Evolutionary conservation across 2,797 vertebrate species (phyloP).

Genomic region (Xiphorhynchus erythropygius): DNA sequence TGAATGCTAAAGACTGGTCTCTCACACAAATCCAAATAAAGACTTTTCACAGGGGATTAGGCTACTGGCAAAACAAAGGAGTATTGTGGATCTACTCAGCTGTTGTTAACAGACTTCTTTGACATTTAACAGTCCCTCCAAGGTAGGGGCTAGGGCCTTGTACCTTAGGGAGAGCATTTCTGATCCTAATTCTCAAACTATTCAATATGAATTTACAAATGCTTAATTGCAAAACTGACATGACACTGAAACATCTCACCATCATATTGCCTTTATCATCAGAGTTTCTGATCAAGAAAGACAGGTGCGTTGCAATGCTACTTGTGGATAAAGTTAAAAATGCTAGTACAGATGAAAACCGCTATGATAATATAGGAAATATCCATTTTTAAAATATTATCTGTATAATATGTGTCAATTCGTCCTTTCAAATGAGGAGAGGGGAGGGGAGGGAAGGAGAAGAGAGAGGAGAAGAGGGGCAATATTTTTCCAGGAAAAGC

Average conservation of each 20-base stretch:
- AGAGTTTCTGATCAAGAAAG: background rate
- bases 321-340: background rate
- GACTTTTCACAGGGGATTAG: constrained; percentile 14
- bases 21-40: background rate
- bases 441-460: background rate
- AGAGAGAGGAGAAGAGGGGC: too few species aligned
- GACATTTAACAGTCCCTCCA: background rate
- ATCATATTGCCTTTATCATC: background rate
- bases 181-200: background rate
- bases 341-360: background rate
- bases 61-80: background rate
- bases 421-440: background rate
- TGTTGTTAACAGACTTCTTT: background rate
- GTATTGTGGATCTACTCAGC: background rate
- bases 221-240: background rate
- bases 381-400: background rate
- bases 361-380: background rate
- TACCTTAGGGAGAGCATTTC: background rate
- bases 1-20: constrained; percentile 35
- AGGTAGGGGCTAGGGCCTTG: background rate
- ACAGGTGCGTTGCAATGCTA: background rate
- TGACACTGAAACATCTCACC: background rate
- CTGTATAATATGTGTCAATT: background rate
- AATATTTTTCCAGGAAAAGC: background rate
- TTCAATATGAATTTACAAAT: background rate